These are phyloP conservation scores for Chitala chitala DNA, from an alignment of 2,113 vertebrate genomes.

Conservation along the genomic window DNA sequence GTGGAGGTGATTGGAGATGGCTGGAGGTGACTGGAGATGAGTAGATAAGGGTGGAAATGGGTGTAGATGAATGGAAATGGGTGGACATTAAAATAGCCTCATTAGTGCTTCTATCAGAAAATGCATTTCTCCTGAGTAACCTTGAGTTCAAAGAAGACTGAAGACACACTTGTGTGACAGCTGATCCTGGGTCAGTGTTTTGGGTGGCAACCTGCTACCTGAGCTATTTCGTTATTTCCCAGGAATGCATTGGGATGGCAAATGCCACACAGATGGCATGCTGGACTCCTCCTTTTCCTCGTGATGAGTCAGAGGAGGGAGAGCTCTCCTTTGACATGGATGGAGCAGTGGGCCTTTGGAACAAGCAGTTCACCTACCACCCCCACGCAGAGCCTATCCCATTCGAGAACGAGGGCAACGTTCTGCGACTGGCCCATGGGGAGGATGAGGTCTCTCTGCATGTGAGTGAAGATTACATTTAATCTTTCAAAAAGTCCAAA, in stretches of 20 bases:
- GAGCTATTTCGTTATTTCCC: slow-evolving; percentile 10
- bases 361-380: slow-evolving; percentile 69
- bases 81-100: too few species aligned
- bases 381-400: slow-evolving; percentile 58
- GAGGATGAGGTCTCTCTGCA: slow-evolving; percentile 71
- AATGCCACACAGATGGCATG: slow-evolving; percentile 64
- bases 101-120: too few species aligned
- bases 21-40: too few species aligned
- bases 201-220: not conserved
- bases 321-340: slow-evolving; percentile 76
- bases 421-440: slow-evolving; percentile 62
- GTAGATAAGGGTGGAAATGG: too few species aligned
- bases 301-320: slow-evolving; percentile 62
- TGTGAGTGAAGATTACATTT: slow-evolving; percentile 51
- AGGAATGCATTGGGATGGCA: slow-evolving; percentile 61
- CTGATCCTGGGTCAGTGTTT: not conserved
- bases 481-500: too few species aligned
- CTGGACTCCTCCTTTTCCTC: slow-evolving; percentile 63
- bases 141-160: not conserved
- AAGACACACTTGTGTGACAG: not conserved
- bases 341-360: slow-evolving; percentile 52
- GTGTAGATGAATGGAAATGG: too few species aligned
- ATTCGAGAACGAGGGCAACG: slow-evolving; percentile 56
- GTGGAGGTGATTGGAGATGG: too few species aligned
- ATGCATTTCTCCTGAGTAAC: too few species aligned